Evolutionary conservation across 2,797 vertebrate genomes (phyloP).

Genomic region (Sebastes glaucus): DNA sequence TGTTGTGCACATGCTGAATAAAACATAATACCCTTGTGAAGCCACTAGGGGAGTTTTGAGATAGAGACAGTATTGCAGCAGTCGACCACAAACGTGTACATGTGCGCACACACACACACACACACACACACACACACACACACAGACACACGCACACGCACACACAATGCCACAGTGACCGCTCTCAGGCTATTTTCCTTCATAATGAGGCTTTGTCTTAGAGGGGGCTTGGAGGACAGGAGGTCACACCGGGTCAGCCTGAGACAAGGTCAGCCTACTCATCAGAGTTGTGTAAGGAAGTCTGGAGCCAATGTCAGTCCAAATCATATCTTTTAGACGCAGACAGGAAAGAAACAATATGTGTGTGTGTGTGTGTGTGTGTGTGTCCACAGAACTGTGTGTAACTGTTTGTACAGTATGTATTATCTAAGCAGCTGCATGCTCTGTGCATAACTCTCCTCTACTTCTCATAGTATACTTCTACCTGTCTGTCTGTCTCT

Average conservation of each 20-base stretch:
- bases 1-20: slow-evolving; percentile 25
- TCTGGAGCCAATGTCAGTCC: slow-evolving; percentile 77
- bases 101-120: neutral
- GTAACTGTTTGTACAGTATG: slow-evolving; percentile 40
- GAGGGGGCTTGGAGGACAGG: slow-evolving; percentile 52
- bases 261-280: slow-evolving; percentile 74
- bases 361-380: slow-evolving; percentile 10
- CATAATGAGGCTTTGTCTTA: slow-evolving; percentile 74
- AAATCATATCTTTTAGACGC: slow-evolving; percentile 72
- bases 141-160: neutral
- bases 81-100: neutral
- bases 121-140: neutral
- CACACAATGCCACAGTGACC: slow-evolving; percentile 10
- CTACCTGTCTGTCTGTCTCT: slow-evolving; percentile 42
- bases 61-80: slow-evolving; percentile 5
- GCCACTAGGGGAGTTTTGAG: slow-evolving; percentile 47
- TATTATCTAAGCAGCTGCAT: slow-evolving; percentile 43
- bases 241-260: slow-evolving; percentile 65
- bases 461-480: slow-evolving; percentile 40
- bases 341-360: slow-evolving; percentile 67
- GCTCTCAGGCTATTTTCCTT: slow-evolving; percentile 57
- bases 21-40: slow-evolving; percentile 23
- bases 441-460: slow-evolving; percentile 47
- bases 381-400: slow-evolving; percentile 13
- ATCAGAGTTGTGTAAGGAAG: slow-evolving; percentile 76